A percentile compares a stretch with the other conserved stretches of the same genome.
phyloP scores from a whole-genome alignment of 2,113 vertebrate species.

The Lampris megalopsis region DNA sequence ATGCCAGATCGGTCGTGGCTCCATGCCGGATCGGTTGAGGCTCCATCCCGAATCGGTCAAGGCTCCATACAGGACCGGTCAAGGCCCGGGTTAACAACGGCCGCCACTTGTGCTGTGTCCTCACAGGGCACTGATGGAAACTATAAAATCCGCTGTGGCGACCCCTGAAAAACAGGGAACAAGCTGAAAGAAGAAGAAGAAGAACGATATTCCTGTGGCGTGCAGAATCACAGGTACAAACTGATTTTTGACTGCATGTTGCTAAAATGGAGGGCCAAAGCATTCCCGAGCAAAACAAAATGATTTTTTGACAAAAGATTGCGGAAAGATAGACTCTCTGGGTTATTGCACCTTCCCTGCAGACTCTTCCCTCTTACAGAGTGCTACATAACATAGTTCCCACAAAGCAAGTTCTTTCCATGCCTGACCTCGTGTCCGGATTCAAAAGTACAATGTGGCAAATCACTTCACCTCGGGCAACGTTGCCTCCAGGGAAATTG shows the following conservation, averaged over 20 bases:
- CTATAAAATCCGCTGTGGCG: too few relatives aligned
- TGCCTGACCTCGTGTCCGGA: conserved; percentile 52
- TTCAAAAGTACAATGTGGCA: conserved; percentile 52
- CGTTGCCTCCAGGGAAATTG: conserved; percentile 60
- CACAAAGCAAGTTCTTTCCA: conserved; percentile 29
- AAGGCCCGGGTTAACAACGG: too few relatives aligned
- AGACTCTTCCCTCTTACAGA: conserved; percentile 16
- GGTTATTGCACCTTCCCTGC: conserved; percentile 15
- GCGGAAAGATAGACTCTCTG: background rate
- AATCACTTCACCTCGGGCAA: conserved; percentile 68
- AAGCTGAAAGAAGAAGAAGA: too few relatives aligned
- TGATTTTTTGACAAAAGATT: conserved; percentile 26
- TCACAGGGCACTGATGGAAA: too few relatives aligned
- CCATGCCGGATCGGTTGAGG: too few relatives aligned
- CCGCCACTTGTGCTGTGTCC: too few relatives aligned
- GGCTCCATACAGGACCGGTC: too few relatives aligned
- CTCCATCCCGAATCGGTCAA: too few relatives aligned
- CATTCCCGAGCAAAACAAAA: conserved; percentile 46
- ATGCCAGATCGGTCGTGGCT: too few relatives aligned
- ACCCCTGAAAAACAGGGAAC: too few relatives aligned
- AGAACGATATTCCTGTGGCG: background rate
- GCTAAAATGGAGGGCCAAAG: conserved; percentile 36
- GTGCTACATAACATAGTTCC: conserved; percentile 22
- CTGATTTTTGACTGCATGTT: conserved; percentile 48
- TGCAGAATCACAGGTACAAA: conserved; percentile 44